Base-by-base conservation (phyloP, 2,888 invertebrate genomes). In the Rotaria socialis region DNA sequence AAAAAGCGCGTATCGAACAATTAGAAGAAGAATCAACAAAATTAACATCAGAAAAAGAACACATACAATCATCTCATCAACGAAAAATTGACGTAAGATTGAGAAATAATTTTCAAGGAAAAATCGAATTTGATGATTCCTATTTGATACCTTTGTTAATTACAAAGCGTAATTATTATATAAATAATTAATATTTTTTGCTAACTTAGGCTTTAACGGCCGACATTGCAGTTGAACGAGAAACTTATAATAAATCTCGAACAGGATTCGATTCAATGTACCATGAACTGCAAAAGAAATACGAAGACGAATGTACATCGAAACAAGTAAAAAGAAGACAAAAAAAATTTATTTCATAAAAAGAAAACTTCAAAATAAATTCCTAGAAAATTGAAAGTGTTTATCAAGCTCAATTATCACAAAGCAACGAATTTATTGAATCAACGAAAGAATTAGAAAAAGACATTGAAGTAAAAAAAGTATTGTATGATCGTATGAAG, bases 371-470 rank as follows among this genome's bases (percentile, higher is more conserved):
- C 43, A 35, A 80, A 60, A 75, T 5, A 24, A 50, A 14, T 3
- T 84, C 67, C 60, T 88, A 91, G 91, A 92, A 92, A 90, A 91
- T 95, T 85, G 96, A 96, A 90, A 95, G 95, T 90, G 97, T 97
- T 91, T 92, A 97, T 86, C 95, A 96, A 90, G 89, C 91, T 85
- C 93, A 96, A 94, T 94, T 96, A 90, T 95, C 95, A 89, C 93
- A 96, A 90, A 96, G 96, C 92, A 95, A 95, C 41, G 97, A 98
- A 93, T 96, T 96, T 93, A 97, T 97, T 91, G 95, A 96, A 89
- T 97, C 97, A 14, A 95, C 97, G 95, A 96, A 96, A 91, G 92
- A 97, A 87, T 92, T 97, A 88, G 97, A 97, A 91, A 97, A 96
- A 92, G 97, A 97, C 91, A 96, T 97, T 89, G 96, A 97, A 90